Conservation (phyloP, 1,140 invertebrate genomes). For the Aphidius gifuensis region DNA sequence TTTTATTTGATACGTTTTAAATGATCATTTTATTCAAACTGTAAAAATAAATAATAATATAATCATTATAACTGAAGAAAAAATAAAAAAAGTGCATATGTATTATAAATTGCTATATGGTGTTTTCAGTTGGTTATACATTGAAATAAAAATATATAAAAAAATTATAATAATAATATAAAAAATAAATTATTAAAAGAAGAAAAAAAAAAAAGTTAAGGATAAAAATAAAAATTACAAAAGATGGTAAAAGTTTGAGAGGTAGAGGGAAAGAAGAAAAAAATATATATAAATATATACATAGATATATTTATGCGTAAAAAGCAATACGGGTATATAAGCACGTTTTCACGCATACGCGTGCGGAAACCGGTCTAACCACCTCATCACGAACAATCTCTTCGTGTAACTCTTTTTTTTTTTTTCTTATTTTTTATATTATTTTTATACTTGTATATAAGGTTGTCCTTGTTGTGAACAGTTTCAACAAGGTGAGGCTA, state of each 20-base stretch:
- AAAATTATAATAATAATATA: background rate
- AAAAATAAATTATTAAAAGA: background rate
- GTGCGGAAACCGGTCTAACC: constrained; percentile 55
- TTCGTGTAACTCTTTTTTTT: constrained; percentile 41
- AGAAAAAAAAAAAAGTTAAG: constrained; percentile 1
- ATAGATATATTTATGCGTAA: no score
- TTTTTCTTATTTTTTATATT: constrained; percentile 16
- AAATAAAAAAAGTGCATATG: no score
- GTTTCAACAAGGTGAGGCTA: constrained; percentile 10
- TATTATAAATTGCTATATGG: no score
- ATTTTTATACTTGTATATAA: constrained; percentile 21
- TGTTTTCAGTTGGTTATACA: no score
- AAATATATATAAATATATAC: constrained; percentile 4
- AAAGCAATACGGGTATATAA: constrained; percentile 13
- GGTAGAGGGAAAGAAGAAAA: constrained; percentile 9
- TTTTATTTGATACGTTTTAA: no score
- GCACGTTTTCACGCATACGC: constrained; percentile 42
- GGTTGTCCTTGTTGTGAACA: constrained; percentile 12
- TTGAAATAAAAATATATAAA: background rate
- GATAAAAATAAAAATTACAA: constrained; percentile 1
- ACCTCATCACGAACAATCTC: constrained; percentile 55
- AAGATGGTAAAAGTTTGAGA: background rate
- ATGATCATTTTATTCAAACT: no score
- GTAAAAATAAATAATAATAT: no score
- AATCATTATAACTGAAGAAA: no score